Evolutionary conservation across 2,797 vertebrate species (phyloP).

Genomic region (Spinibarbus caldwelli): DNA sequence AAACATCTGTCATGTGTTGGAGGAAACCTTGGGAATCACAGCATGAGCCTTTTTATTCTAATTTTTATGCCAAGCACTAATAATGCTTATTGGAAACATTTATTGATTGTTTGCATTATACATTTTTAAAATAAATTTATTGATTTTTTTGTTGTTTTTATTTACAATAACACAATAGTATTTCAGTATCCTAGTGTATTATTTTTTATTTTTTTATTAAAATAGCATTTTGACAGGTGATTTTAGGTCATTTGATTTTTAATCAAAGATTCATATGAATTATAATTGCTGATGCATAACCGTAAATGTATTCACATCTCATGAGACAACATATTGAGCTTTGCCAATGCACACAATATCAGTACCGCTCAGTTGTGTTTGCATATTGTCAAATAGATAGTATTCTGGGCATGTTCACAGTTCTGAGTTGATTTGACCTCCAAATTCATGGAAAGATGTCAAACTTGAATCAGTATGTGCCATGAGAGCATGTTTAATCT

Average conservation of each 20-base stretch:
- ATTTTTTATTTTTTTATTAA: not conserved
- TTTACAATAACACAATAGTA: not conserved
- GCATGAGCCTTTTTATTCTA: not conserved
- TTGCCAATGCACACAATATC: not conserved
- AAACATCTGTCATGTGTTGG: not conserved
- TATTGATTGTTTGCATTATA: not conserved
- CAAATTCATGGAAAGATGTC: not conserved
- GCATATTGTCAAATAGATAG: slow-evolving; percentile 14
- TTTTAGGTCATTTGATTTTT: not conserved
- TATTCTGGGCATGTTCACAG: slow-evolving; percentile 23
- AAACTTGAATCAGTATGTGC: slow-evolving; percentile 6
- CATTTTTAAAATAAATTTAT: not conserved
- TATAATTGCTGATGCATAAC: not conserved
- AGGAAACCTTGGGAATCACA: not conserved
- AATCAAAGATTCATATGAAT: not conserved
- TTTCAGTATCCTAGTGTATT: not conserved
- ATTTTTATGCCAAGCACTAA: not conserved
- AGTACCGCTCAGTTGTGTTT: slow-evolving; percentile 17
- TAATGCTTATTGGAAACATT: not conserved
- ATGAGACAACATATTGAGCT: not conserved
- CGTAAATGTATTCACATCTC: not conserved
- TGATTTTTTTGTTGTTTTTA: not conserved
- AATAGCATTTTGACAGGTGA: not conserved
- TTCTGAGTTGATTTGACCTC: slow-evolving; percentile 32
- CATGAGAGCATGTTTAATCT: slow-evolving; percentile 18